Evolutionary conservation across 2,888 invertebrate genomes (phyloP), one percentile per base, ranked within the genome.

Genomic region (Mimumesa dahlbomi): DNA sequence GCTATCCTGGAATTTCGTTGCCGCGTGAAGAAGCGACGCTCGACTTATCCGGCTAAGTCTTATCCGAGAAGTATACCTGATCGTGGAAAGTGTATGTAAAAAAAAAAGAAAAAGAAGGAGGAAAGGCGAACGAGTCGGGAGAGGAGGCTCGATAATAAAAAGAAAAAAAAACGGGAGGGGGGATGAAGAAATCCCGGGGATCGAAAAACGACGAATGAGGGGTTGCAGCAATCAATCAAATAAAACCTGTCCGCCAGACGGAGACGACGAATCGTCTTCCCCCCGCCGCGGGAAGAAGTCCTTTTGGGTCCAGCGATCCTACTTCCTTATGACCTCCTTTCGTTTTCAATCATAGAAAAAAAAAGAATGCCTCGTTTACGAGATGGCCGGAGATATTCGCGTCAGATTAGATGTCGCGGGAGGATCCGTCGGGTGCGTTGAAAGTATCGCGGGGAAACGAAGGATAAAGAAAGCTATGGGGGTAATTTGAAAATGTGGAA

Each of bases 361-460:
- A 40, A 66, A 67, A 64, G 63, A 71, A 52, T 31, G 38, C n/a
- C 50, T 67, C 57, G 57, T 62, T 68, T 54, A 42, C 59, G 49
- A 57, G 65, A 65, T 53, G 56, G 43, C 62, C 54, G 18, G 57
- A 22, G 34, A 43, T 42, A 48, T 16, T 34, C 52, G 31, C 9
- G 3, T 16, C 13, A 56, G 18, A 63, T 34, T 58, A 50, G 56
- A 58, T 58, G 38, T 18, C 25, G 22, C n/a, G 25, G 38, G 54
- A 56, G 48, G 42, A 25, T 22, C n/a, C 18, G 7, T 13, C 25
- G 7, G n/a, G 45, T 29, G 34, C 25, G 50, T 29, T 22, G 25
- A 25, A 48, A 42, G 11, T 22, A 22, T 16, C 25, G 14, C 11
- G 5, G 13, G 22, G 31, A 13, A 31, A 25, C 19, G 40, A 19